Evolutionary conservation across 2,113 vertebrate genomes (phyloP), one percentile per base, ranked within the genome.

Genomic region (Anseranas semipalmata): DNA sequence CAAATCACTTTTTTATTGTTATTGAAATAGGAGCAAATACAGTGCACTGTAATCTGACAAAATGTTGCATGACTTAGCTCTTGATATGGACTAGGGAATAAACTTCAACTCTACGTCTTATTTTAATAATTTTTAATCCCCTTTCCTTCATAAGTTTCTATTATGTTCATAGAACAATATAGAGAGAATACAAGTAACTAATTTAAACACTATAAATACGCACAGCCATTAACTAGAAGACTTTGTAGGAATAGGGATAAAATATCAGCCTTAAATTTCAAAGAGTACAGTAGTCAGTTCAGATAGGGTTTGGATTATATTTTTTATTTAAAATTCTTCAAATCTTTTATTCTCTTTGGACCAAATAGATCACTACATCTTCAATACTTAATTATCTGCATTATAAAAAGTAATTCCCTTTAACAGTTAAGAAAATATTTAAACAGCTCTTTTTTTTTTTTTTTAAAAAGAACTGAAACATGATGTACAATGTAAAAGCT

Each of bases 281-380:
- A 93, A 94, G 62, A 60, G 48, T 87, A 62, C 46, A 93, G 52
- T 41, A 89, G 65, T 85, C 52, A 85, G 50, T 87, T 96, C 80
- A 85, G 66, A 85, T 55, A 89, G 39, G 12, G 45, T 48, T 95
- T 75, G 55, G 52, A 58, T 79, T 88, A 52, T 46, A 85, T 73
- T 91, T 87, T 94, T 84, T 74, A 86, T 85, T 89, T 93, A 58
- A 91, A 89, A 85, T 94, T 89, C 86, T 82, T 96, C 90, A 93
- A 78, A 92, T 96, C 56, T 93, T 96, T 79, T 90, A 95, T 97
- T 95, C 86, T 70, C 45, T 89, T 66, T 93, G 32, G 74, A 95
- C 95, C 77, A 91, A 87, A 82, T 33, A 81, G 48, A 92, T 91
- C 71, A 46, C 73, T 94, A 48, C 41, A 91, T 62, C 84, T 93